phyloP scores from a whole-genome alignment of 2,888 invertebrate genomes.

The Dendrolimus pini region DNA sequence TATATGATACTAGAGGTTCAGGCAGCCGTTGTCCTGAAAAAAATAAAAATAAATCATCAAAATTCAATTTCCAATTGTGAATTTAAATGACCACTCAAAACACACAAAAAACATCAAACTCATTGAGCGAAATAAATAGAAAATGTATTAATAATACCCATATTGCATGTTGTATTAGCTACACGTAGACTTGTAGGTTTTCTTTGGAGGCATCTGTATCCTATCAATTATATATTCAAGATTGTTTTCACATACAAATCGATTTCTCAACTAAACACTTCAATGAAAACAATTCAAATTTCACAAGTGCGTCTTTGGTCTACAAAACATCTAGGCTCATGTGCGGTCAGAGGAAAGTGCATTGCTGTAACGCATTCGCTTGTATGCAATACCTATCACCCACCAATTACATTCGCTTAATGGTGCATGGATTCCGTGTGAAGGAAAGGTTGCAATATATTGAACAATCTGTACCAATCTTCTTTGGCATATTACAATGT shows the following conservation, averaged over 20 bases:
- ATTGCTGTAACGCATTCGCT: constrained; percentile 18
- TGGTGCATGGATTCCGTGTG: not conserved
- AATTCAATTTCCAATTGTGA: too few species aligned
- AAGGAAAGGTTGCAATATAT: not conserved
- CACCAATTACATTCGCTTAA: constrained; percentile 18
- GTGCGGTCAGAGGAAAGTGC: constrained; percentile 28
- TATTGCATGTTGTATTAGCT: too few species aligned
- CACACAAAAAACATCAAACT: too few species aligned
- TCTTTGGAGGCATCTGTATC: not conserved
- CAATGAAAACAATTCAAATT: constrained; percentile 23
- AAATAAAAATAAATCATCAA: too few species aligned
- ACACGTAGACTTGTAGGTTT: not conserved
- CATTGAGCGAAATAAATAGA: too few species aligned
- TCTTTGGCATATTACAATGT: too few species aligned
- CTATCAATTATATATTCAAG: too few species aligned
- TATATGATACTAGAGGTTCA: too few species aligned
- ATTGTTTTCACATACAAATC: not conserved
- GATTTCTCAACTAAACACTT: not conserved
- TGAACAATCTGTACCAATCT: not conserved
- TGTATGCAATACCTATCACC: constrained; percentile 32
- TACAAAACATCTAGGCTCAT: constrained; percentile 30
- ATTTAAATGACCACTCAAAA: too few species aligned
- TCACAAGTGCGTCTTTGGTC: constrained; percentile 36
- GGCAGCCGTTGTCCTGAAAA: too few species aligned
- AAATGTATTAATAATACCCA: too few species aligned